These are phyloP conservation scores for Coregonus clupeaformis DNA, from an alignment of 2,113 vertebrate species.

Conservation along the genomic window DNA sequence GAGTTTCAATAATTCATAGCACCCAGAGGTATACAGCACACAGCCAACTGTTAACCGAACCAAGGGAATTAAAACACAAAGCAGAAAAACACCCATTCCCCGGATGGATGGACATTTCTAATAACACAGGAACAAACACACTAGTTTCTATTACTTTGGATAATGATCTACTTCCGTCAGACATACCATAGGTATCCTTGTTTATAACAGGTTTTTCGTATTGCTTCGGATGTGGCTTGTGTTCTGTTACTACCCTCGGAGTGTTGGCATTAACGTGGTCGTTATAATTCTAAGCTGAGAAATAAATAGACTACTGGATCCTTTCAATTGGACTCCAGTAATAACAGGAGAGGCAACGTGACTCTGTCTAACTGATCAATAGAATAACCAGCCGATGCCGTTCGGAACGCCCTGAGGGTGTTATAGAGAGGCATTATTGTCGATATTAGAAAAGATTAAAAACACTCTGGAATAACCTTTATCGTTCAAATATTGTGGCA, in stretches of 20 bases:
- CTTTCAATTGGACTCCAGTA: slow-evolving; percentile 44
- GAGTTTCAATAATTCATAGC: slow-evolving; percentile 69
- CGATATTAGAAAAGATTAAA: slow-evolving; percentile 36
- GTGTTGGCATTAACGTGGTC: slow-evolving; percentile 13
- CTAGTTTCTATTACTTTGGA: slow-evolving; percentile 42
- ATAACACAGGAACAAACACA: slow-evolving; percentile 31
- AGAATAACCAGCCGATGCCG: slow-evolving; percentile 35
- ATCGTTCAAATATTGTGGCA: neutral
- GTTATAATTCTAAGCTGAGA: slow-evolving; percentile 23
- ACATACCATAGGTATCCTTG: slow-evolving; percentile 2
- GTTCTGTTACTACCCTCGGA: slow-evolving; percentile 5
- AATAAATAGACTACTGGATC: slow-evolving; percentile 32
- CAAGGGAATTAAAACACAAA: slow-evolving; percentile 47
- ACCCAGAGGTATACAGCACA: slow-evolving; percentile 56
- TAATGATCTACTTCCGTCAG: slow-evolving; percentile 36
- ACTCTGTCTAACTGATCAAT: slow-evolving; percentile 48
- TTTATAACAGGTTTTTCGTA: slow-evolving; percentile 7
- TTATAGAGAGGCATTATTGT: slow-evolving; percentile 47
- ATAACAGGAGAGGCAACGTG: slow-evolving; percentile 41
- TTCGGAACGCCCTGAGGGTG: slow-evolving; percentile 39
- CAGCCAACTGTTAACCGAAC: slow-evolving; percentile 46
- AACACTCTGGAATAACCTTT: too few species aligned
- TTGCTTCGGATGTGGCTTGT: neutral
- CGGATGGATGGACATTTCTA: neutral
- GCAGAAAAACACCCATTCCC: slow-evolving; percentile 56